Percentiles rank a stretch among this genome's conserved stretches.
Conservation (phyloP, 2,113 vertebrate genomes). For the Stictonetta naevosa region DNA sequence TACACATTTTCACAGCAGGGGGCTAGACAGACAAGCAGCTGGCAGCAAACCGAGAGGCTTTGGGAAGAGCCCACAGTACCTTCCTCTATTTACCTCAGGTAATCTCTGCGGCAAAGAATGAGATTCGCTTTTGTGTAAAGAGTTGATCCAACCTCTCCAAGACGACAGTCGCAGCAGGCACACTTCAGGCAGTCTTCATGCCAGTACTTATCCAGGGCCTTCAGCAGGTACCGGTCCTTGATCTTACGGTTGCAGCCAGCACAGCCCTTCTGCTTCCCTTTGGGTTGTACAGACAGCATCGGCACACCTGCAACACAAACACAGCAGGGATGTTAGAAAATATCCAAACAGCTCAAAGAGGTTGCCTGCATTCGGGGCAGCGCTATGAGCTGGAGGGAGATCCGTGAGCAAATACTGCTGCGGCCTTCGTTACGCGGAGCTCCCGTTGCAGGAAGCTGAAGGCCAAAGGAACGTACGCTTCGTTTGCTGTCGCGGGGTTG, state of each 20-base stretch:
- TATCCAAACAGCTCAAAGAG: not conserved
- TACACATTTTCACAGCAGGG: not conserved
- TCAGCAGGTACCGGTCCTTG: constrained; percentile 99
- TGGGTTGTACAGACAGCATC: constrained; percentile 98
- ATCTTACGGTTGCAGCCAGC: constrained; percentile 99
- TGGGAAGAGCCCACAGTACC: not conserved
- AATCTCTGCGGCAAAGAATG: constrained; percentile 98
- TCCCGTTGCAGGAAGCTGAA: not conserved
- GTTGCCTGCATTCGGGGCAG: no score
- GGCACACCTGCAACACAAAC: constrained; percentile 90
- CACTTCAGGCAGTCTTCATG: constrained; percentile 99
- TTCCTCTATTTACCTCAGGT: constrained; percentile 91
- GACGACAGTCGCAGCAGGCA: constrained; percentile 98
- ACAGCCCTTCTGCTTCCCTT: constrained; percentile 99
- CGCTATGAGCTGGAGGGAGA: not conserved
- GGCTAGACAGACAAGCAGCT: not conserved
- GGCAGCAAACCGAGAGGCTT: not conserved
- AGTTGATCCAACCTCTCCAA: constrained; percentile 99
- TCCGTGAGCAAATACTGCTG: not conserved
- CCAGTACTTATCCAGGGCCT: constrained; percentile 99
- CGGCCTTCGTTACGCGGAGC: not conserved
- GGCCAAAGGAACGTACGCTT: not conserved
- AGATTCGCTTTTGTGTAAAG: constrained; percentile 99
- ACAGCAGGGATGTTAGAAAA: constrained; percentile 16
- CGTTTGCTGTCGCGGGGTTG: not conserved